phyloP scores from a whole-genome alignment of 2,797 vertebrate species.

The Notoglanidium macrostoma region DNA sequence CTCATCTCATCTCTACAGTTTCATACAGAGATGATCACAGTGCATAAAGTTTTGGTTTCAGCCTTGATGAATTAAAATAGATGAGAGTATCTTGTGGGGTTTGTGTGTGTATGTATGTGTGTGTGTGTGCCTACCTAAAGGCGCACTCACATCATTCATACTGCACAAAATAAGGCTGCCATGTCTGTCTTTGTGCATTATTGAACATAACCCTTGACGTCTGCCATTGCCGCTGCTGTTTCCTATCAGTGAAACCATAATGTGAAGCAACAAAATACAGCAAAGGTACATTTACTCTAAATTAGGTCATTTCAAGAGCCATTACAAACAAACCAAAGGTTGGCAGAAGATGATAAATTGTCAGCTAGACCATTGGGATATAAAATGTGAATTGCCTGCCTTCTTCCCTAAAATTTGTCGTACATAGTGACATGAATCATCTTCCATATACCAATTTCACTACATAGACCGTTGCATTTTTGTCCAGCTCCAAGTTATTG shows the following conservation, averaged over 20 bases:
- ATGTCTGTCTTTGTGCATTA: conserved; percentile 29
- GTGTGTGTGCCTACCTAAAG: neutral
- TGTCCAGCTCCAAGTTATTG: neutral
- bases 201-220: conserved; percentile 44
- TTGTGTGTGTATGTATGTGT: conserved; percentile 4
- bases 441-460: conserved; percentile 46
- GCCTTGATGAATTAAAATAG: conserved; percentile 38
- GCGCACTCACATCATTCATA: conserved; percentile 11
- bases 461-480: conserved; percentile 17
- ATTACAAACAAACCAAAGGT: conserved; percentile 45
- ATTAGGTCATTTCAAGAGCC: conserved; percentile 58
- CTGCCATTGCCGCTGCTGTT: conserved; percentile 13
- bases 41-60: conserved; percentile 41
- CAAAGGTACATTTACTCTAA: conserved; percentile 53
- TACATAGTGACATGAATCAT: conserved; percentile 49
- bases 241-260: conserved; percentile 45
- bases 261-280: conserved; percentile 46
- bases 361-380: conserved; percentile 28
- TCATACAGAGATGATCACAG: conserved; percentile 44
- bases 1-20: conserved; percentile 30
- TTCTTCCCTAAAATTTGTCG: conserved; percentile 47
- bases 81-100: neutral
- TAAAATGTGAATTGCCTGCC: conserved; percentile 40
- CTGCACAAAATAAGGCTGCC: conserved; percentile 31
- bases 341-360: conserved; percentile 51